These are phyloP conservation scores for Rhynchonycteris naso DNA, from an alignment of 2,797 vertebrate genomes.

Conservation along the genomic window DNA sequence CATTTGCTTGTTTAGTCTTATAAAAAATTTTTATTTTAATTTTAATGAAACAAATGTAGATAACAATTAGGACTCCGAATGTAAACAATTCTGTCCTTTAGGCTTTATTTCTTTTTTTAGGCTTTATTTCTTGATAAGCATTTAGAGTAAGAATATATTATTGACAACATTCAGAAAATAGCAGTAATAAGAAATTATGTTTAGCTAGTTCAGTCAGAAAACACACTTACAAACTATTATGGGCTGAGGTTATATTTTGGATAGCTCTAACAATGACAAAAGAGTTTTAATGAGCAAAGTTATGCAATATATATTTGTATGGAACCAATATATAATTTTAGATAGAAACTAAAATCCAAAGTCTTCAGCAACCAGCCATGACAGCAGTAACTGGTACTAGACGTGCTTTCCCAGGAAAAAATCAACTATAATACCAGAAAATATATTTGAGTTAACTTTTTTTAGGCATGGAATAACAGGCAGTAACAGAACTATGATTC, in stretches of 20 bases:
- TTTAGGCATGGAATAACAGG: not conserved
- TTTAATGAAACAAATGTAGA: not conserved
- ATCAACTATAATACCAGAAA: not conserved
- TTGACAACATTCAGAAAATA: constrained; percentile 30
- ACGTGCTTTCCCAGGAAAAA: not conserved
- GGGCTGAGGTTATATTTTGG: not conserved
- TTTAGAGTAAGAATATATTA: not conserved
- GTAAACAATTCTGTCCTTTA: constrained; percentile 9
- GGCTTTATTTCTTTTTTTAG: not conserved
- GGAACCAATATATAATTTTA: not conserved
- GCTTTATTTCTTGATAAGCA: not conserved
- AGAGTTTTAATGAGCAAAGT: not conserved
- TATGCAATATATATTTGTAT: not conserved
- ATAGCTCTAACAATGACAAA: not conserved
- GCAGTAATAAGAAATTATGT: not conserved
- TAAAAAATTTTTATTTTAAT: constrained; percentile 4
- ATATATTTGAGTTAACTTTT: not conserved
- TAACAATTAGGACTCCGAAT: not conserved
- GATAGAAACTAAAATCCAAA: not conserved
- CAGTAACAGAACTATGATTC: not conserved
- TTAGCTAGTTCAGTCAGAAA: constrained; percentile 21
- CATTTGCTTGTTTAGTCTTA: not conserved
- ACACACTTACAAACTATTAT: not conserved
- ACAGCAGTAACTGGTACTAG: not conserved
- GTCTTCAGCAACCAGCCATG: not conserved